These are phyloP conservation scores for Tragulus kanchil DNA, from an alignment of 2,113 vertebrate species.

Conservation along the genomic window DNA sequence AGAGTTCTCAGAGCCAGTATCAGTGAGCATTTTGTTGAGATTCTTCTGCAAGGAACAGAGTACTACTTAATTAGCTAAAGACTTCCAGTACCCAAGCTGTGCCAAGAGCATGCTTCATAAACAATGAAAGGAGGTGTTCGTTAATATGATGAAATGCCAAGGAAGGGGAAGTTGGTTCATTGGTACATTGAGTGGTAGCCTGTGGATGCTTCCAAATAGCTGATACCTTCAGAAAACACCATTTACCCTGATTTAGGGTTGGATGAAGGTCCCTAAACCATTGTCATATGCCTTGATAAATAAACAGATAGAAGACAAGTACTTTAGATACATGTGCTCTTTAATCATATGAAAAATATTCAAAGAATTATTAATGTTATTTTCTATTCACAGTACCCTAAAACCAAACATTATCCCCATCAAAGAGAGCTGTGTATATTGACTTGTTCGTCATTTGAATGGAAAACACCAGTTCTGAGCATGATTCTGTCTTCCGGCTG, in stretches of 20 bases:
- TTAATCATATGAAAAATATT: slow-evolving; percentile 56
- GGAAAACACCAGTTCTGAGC: not conserved
- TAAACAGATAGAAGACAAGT: slow-evolving; percentile 43
- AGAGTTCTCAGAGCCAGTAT: not conserved
- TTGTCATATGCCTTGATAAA: slow-evolving; percentile 18
- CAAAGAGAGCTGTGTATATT: slow-evolving; percentile 16
- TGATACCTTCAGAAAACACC: not conserved
- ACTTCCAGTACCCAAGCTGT: not conserved
- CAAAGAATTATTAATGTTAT: slow-evolving; percentile 45
- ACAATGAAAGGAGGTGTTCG: not conserved
- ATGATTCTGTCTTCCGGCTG: not conserved
- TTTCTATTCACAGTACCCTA: slow-evolving; percentile 61
- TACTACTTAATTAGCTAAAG: not conserved
- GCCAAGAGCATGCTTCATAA: not conserved
- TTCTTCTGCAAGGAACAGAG: not conserved
- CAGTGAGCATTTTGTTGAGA: not conserved
- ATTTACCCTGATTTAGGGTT: not conserved
- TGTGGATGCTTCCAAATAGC: not conserved
- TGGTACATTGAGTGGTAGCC: not conserved
- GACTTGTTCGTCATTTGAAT: slow-evolving; percentile 38
- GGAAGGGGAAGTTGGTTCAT: not conserved
- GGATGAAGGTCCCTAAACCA: not conserved
- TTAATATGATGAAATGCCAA: not conserved
- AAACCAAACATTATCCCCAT: slow-evolving; percentile 57
- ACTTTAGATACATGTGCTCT: slow-evolving; percentile 26